phyloP scores from a whole-genome alignment of 2,888 invertebrate genomes.

The Brenthis hecate region DNA sequence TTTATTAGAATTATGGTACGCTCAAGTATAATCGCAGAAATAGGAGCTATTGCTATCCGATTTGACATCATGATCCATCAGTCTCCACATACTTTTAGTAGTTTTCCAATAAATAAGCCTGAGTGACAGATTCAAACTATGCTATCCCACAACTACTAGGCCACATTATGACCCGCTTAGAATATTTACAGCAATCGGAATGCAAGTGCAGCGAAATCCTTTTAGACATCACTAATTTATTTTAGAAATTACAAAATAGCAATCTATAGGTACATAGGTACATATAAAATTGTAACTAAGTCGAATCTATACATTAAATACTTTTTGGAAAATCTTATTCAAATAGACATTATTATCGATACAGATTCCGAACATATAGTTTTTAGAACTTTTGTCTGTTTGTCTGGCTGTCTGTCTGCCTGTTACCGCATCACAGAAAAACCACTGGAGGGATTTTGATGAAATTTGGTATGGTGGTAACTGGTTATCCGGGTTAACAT shows the following conservation, averaged over 20 bases:
- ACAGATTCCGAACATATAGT: too few species aligned
- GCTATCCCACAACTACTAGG: slow-evolving; percentile 18
- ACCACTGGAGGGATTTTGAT: too few species aligned
- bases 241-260: background rate
- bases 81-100: slow-evolving; percentile 19
- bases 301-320: too few species aligned
- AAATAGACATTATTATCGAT: too few species aligned
- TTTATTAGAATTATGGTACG: background rate
- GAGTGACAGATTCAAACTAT: slow-evolving; percentile 30
- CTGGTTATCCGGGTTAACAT: too few species aligned
- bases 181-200: slow-evolving; percentile 9
- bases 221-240: background rate
- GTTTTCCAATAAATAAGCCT: slow-evolving; percentile 28
- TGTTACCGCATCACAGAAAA: too few species aligned
- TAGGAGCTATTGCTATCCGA: slow-evolving; percentile 5
- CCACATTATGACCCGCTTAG: slow-evolving; percentile 13
- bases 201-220: slow-evolving; percentile 2
- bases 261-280: too few species aligned
- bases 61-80: slow-evolving; percentile 19
- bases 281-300: too few species aligned
- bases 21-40: background rate
- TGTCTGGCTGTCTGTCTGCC: too few species aligned
- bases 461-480: too few species aligned
- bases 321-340: too few species aligned
- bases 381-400: too few species aligned